phyloP scores from a whole-genome alignment of 2,797 vertebrate species.

The Lerista edwardsae region DNA sequence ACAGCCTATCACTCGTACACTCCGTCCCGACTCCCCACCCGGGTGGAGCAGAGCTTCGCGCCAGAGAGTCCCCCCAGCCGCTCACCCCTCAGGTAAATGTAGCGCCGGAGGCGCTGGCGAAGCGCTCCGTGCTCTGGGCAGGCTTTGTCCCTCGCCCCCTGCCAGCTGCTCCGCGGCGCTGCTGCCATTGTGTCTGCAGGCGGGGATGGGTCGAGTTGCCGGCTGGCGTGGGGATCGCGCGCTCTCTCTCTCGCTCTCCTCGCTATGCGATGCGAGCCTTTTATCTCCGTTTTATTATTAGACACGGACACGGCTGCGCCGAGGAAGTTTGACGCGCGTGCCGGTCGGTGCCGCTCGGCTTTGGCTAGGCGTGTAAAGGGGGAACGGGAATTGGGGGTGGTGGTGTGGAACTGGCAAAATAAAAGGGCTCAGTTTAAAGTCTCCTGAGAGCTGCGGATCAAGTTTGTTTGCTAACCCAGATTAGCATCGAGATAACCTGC shows the following conservation, averaged over 20 bases:
- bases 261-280: not conserved
- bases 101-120: not conserved
- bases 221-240: not conserved
- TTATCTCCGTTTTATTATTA: fast-evolving
- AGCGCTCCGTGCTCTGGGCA: not conserved
- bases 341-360: not conserved
- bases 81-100: slow-evolving; percentile 77
- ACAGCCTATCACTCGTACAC: slow-evolving; percentile 86
- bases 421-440: slow-evolving; percentile 26
- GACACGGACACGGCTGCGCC: not conserved
- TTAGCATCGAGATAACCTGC: slow-evolving; percentile 13
- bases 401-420: slow-evolving; percentile 33
- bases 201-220: fast-evolving
- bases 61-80: slow-evolving; percentile 72
- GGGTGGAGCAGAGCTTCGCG: slow-evolving; percentile 74
- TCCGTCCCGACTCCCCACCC: slow-evolving; percentile 72
- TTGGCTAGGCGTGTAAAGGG: not conserved
- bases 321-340: not conserved
- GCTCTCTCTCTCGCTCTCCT: not conserved
- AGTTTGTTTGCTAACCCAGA: slow-evolving; percentile 37
- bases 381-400: not conserved
- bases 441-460: slow-evolving; percentile 9
- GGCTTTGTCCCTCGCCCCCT: not conserved
- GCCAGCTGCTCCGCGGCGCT: not conserved
- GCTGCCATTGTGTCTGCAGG: fast-evolving